phyloP scores from a whole-genome alignment of 2,888 invertebrate species.

The Gastracanthus pulcherrimus region DNA sequence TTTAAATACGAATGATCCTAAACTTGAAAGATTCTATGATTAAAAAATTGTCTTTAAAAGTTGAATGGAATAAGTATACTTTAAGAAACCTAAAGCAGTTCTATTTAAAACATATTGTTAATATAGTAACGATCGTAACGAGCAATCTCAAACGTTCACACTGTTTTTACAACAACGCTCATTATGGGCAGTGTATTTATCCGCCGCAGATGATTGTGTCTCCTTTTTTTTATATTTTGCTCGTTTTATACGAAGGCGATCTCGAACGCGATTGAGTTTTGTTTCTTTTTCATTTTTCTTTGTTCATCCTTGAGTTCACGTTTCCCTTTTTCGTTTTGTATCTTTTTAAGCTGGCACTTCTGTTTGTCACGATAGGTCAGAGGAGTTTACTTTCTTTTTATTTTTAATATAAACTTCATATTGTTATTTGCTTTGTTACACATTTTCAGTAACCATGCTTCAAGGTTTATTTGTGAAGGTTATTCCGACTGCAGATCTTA shows the following conservation, averaged over 20 bases:
- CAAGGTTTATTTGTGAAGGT: not conserved
- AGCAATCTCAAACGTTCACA: not conserved
- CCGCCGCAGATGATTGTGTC: not conserved
- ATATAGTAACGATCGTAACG: too few species aligned
- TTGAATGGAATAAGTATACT: too few species aligned
- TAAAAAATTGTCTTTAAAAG: too few species aligned
- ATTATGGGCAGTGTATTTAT: not conserved
- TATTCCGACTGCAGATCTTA: too few species aligned
- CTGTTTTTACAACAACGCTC: not conserved
- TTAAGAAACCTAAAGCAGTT: too few species aligned
- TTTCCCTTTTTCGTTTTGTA: not conserved
- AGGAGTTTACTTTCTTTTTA: not conserved
- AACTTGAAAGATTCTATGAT: too few species aligned
- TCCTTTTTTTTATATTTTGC: not conserved
- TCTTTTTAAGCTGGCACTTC: not conserved
- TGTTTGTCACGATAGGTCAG: not conserved
- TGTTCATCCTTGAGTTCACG: not conserved
- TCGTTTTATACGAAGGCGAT: not conserved
- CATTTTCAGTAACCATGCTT: not conserved
- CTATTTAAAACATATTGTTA: too few species aligned
- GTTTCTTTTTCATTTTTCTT: not conserved
- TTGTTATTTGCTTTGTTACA: not conserved
- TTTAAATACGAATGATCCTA: too few species aligned
- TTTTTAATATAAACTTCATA: not conserved
- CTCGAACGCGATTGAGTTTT: conserved; percentile 4